Conservation (phyloP, 2,797 vertebrate species). For the Garrulus glandarius region DNA sequence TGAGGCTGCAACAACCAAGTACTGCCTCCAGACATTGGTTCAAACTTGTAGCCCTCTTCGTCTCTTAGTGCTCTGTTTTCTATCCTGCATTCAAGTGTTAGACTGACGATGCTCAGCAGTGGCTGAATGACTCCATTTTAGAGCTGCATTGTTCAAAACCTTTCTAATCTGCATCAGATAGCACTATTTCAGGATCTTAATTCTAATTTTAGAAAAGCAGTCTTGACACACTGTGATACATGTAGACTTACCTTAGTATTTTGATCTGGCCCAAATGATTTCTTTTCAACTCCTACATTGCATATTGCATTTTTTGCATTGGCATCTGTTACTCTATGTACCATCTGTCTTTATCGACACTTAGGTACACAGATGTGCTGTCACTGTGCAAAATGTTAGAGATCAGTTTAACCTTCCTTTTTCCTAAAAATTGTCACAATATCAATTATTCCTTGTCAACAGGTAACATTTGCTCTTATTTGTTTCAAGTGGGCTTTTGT, state of each 20-base stretch:
- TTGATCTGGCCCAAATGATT: slow-evolving; percentile 36
- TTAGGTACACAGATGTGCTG: slow-evolving; percentile 15
- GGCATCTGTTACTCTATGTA: slow-evolving; percentile 27
- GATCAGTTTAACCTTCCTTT: background rate
- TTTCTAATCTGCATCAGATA: background rate
- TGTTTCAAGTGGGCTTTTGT: background rate
- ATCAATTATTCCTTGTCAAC: background rate
- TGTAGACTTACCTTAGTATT: slow-evolving; percentile 12
- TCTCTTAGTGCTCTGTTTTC: background rate
- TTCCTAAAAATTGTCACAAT: background rate
- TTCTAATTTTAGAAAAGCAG: slow-evolving; percentile 18
- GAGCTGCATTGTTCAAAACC: background rate
- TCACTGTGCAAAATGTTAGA: slow-evolving; percentile 15
- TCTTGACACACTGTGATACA: background rate
- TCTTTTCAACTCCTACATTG: slow-evolving; percentile 21
- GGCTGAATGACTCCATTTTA: background rate
- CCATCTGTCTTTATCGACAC: slow-evolving; percentile 49
- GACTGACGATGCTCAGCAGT: background rate
- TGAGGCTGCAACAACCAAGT: background rate
- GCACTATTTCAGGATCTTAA: background rate
- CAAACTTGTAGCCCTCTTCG: background rate
- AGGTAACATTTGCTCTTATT: background rate
- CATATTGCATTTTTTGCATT: slow-evolving; percentile 26
- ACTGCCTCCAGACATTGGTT: background rate
- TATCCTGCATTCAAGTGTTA: background rate